Evolutionary conservation across 2,888 invertebrate species (phyloP), one percentile per base, ranked within the genome.

Genomic region (Tachystola acroxantha): DNA sequence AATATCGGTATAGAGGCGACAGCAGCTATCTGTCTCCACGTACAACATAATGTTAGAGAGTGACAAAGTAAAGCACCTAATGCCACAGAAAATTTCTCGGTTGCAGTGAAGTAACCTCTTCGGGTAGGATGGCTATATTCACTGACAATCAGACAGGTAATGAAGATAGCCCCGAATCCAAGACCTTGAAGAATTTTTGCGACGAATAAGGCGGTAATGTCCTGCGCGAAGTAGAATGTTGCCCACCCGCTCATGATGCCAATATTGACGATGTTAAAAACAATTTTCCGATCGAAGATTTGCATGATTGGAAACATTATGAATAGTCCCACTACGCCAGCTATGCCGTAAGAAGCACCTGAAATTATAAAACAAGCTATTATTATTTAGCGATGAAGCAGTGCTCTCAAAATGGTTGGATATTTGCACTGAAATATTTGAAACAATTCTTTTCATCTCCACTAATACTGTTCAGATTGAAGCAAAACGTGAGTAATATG

Each of bases 1-100:
- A 45, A 11, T 7, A 50, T 34, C 0, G 49, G 36, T 0, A 50
- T 10, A 5, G 53, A 41, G 2, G 57, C 43, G 19, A 60, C 37
- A 1, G 37, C 31, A 2, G 59, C 50, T 12, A 69, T 55, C 39
- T 64, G 52, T 39, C 63, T 61, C 71, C 70, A 74, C 5, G 46
- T 37, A 42, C 53, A 57, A 25, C 46, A 39, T 1, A 64, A 36
- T 0, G 55, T 46, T 39, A 64, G 40, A 1, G 53, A 38, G 37
- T 72, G 72, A 24, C 70, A 64, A 7, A 49, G 10, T 1, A 73
- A 36, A 1, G 49, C 47, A 0, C 72, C 72, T 0, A 52, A 0
- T 1, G 48, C 48, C 5, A 52, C 24, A 0, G 35, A 32, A 1
- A 46, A 32, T 36, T 67, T 72, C 26, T 59, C 64, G 0, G 57